Percentiles rank a stretch among this genome's conserved stretches.
Evolutionary conservation across 2,888 invertebrate genomes (phyloP).

Genomic region (Choristoneura rosaceana): DNA sequence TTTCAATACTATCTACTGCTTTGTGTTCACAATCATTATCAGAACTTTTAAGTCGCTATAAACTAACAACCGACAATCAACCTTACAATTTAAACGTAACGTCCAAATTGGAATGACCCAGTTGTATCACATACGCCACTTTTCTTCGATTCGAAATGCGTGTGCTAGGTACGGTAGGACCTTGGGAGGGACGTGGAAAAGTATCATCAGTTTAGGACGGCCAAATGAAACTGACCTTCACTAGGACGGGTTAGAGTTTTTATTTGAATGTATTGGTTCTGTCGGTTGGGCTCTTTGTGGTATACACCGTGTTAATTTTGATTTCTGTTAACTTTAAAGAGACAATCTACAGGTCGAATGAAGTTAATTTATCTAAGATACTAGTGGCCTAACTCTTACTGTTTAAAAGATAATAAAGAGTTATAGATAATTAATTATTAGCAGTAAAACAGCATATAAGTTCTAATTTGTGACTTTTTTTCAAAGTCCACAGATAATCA

Average conservation of each 20-base stretch:
- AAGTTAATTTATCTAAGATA: too few species aligned
- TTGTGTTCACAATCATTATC: conserved; percentile 52
- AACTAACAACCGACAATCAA: conserved; percentile 28
- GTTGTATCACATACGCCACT: conserved; percentile 55
- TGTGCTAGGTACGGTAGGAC: conserved; percentile 73
- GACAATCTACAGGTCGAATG: too few species aligned
- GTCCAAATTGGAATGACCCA: conserved; percentile 45
- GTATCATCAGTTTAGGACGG: conserved; percentile 65
- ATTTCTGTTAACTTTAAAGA: too few species aligned
- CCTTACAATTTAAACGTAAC: conserved; percentile 42
- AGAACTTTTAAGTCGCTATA: conserved; percentile 26
- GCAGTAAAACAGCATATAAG: too few species aligned
- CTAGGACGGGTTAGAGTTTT: conserved; percentile 12
- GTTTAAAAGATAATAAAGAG: too few species aligned
- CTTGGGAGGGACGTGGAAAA: conserved; percentile 74
- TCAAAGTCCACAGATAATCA: too few species aligned
- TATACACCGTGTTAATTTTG: conserved; percentile 3
- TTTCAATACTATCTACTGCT: conserved; percentile 68
- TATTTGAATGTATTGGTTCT: conserved; percentile 35
- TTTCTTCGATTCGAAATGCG: conserved; percentile 58
- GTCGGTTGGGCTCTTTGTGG: conserved; percentile 52
- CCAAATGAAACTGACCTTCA: conserved; percentile 47
- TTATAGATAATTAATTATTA: too few species aligned
- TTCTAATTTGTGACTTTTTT: too few species aligned
- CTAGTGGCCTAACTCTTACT: too few species aligned